A percentile compares a stretch with the other conserved stretches of the same genome.
phyloP scores from a whole-genome alignment of 2,113 vertebrate genomes.

The Romanogobio albipinnatus region DNA sequence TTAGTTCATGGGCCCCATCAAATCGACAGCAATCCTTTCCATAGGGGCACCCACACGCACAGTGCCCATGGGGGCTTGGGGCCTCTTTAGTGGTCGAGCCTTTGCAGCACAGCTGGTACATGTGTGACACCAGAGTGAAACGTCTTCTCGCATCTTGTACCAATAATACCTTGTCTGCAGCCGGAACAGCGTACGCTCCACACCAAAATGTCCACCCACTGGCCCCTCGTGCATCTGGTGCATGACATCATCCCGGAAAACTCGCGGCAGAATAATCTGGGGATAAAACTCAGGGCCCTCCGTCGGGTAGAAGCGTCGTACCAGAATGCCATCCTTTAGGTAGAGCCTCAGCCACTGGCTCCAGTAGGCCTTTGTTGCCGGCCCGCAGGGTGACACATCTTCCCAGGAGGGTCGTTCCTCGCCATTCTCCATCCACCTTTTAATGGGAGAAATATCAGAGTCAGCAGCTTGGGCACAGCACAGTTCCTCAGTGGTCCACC shows the following conservation, averaged over 20 bases:
- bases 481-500: too few relatives aligned
- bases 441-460: neutral
- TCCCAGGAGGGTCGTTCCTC: too few relatives aligned
- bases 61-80: conserved; percentile 31
- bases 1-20: conserved; percentile 51
- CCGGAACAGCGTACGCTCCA: neutral
- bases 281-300: too few relatives aligned
- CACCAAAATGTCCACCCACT: conserved; percentile 30
- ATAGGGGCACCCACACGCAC: conserved; percentile 29
- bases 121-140: conserved; percentile 36
- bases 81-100: conserved; percentile 19
- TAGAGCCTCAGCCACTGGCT: neutral
- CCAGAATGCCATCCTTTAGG: neutral
- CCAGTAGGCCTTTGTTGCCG: too few relatives aligned
- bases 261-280: too few relatives aligned
- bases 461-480: too few relatives aligned
- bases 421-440: too few relatives aligned
- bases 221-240: too few relatives aligned
- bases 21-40: conserved; percentile 47
- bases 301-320: neutral
- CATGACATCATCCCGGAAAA: too few relatives aligned
- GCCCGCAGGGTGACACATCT: too few relatives aligned
- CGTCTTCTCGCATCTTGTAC: conserved; percentile 26
- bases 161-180: conserved; percentile 40
- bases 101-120: conserved; percentile 38